Conservation (phyloP, 2,888 invertebrate genomes). For the Mesorhabditis sp. region DNA sequence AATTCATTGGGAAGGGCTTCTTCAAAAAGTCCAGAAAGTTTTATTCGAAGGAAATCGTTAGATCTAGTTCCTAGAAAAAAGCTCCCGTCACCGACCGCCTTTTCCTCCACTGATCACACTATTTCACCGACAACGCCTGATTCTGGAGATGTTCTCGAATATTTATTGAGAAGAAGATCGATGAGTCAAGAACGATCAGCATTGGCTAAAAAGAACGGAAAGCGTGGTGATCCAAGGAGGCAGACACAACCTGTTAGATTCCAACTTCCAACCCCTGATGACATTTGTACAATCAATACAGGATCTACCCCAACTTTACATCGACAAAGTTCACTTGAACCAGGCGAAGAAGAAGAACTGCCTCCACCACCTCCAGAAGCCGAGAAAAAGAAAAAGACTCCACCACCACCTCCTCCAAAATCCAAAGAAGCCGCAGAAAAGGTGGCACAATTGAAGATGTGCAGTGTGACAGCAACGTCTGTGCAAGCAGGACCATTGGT, state of each 20-base stretch:
- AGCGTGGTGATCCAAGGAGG: conserved; percentile 58
- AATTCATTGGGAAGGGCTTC: conserved; percentile 23
- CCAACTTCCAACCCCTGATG: conserved; percentile 28
- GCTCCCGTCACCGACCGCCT: conserved; percentile 55
- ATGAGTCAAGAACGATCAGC: conserved; percentile 42
- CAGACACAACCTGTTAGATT: conserved; percentile 56
- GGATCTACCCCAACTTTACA: conserved; percentile 26
- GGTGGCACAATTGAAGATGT: conserved; percentile 18
- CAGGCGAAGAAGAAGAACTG: conserved; percentile 31
- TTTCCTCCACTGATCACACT: conserved; percentile 56
- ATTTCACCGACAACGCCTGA: conserved; percentile 53
- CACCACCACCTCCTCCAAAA: conserved; percentile 44
- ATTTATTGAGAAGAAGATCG: conserved; percentile 42
- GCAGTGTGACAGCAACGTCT: conserved; percentile 21
- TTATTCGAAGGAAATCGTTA: conserved; percentile 40
- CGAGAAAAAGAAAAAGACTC: conserved; percentile 17
- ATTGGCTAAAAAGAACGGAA: conserved; percentile 19
- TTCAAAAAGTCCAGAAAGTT: conserved; percentile 27
- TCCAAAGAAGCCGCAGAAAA: conserved; percentile 25
- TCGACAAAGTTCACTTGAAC: conserved; percentile 23
- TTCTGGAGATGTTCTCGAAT: conserved; percentile 49
- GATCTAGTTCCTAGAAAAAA: conserved; percentile 52
- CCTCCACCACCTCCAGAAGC: conserved; percentile 42
- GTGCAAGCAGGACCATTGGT: conserved; percentile 15
- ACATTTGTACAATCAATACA: neutral